Evolutionary conservation across 2,888 invertebrate species (phyloP), one percentile per base, ranked within the genome.

Genomic region (Marronus borbonicus): DNA sequence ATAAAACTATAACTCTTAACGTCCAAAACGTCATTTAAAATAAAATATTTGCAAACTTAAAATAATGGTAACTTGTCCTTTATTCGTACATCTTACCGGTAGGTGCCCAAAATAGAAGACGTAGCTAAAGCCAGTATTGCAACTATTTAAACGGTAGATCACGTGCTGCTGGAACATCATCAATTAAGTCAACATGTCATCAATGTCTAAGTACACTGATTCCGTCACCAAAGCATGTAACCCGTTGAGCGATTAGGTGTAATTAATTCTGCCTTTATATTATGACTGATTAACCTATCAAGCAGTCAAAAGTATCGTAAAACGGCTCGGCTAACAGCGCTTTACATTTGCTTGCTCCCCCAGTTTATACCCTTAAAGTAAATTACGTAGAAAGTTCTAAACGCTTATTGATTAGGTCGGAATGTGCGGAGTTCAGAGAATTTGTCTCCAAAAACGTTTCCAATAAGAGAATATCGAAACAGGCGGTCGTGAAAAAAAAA

Each of bases 211-310:
- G 81, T 80, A 82, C 82, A 83, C 81, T 81, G 82, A 83, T 84
- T 83, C 82, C 81, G 83, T 83, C 84, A 83, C 81, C 81, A 76
- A 74, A 81, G 80, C 81, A 81, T 83, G 83, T 84, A 84, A 84
- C 83, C 82, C 83, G 83, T 83, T 84, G 82, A 84, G 81, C 83
- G 84, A 82, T 79, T 82, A 83, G 82, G 79, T 82, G 82, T 81
- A 84, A 84, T 85, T 84, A 85, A 85, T 83, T 83, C 82, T 80
- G 81, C 83, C 80, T 83, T 84, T 81, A 83, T 81, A 84, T 80
- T 79, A 82, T 85, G 85, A 85, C 83, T 85, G 85, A 85, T 85
- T 84, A 84, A 84, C 84, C 84, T 80, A 82, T 83, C 84, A 84
- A 83, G 81, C 76, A 81, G 81, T 81, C 80, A 81, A 80, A 81